Conservation (phyloP, 2,888 invertebrate species). For the Sialis fuliginosa region DNA sequence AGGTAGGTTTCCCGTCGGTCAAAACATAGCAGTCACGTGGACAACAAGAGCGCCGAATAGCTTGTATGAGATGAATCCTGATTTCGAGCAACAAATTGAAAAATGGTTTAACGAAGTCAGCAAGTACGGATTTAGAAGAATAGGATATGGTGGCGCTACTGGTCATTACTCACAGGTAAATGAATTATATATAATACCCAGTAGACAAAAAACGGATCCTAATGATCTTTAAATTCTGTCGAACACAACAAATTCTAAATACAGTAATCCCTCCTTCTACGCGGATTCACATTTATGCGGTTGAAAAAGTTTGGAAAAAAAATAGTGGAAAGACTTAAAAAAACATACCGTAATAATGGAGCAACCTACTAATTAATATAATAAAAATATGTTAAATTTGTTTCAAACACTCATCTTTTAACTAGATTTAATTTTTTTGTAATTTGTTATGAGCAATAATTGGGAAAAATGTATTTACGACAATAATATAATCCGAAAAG, state of each 20-base stretch:
- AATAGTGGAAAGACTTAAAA: no score
- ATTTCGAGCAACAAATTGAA: conserved; percentile 58
- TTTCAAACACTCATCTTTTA: no score
- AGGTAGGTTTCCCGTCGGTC: conserved; percentile 69
- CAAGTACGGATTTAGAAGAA: conserved; percentile 39
- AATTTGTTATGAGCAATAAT: no score
- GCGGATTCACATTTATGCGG: no score
- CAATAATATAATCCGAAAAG: no score
- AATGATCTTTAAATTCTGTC: not conserved
- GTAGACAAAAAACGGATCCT: not conserved
- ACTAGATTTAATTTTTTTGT: no score
- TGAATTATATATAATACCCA: not conserved
- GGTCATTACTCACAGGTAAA: conserved; percentile 73
- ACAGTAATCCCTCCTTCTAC: not conserved
- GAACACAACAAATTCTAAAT: no score
- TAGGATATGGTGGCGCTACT: conserved; percentile 47
- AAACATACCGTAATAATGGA: no score
- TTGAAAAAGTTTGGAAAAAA: no score
- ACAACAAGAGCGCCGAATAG: conserved; percentile 45
- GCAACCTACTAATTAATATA: no score
- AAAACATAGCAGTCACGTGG: conserved; percentile 71
- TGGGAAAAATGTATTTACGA: no score
- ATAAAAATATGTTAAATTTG: no score
- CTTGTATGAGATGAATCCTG: conserved; percentile 41
- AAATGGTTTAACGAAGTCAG: conserved; percentile 67